Base-by-base conservation (phyloP, 2,888 invertebrate species). In the Acanthosepion esculentum region DNA sequence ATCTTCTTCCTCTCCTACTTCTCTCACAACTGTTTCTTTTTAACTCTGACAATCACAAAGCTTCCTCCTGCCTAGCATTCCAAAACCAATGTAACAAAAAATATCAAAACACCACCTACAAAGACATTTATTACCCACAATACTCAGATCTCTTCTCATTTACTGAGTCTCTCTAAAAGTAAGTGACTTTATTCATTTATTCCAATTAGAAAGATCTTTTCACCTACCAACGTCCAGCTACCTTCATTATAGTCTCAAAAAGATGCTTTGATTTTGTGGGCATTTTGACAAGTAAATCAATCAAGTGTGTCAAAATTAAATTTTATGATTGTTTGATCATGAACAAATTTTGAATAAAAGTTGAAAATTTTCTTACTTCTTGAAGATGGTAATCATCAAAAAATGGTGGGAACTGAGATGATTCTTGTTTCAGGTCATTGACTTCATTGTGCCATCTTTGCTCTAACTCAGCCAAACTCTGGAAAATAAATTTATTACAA, bases 391-490 rank as follows among this genome's bases (percentile, higher is more conserved):
- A 97, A 95, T 97, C 97, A 92, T 96, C 96, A 95, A 97, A 97
- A 95, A 97, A 97, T n/a, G 97, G 96, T 50, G 50, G 48, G 50
- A 92, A 92, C n/a, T 96, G 96, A 94, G 94, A 95, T 91, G 94
- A 94, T 53, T 95, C 95, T 48, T 94, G 95, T 92, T 95, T 95
- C n/a, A 96, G 95, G 48, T 97, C 97, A 53, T 96, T 95, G 53
- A 97, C 96, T 94, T 97, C 97, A 94, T 95, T 96, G 94, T 96
- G 95, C 97, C 97, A 97, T 94, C 97, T 96, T 95, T 97, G 97
- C 95, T 97, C 97, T 94, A 97, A 95, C 94, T 97, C 97, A 53
- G 97, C 97, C 94, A 97, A 95, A 29, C 96, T 96, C 97, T 97
- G 95, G 10, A 96, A 95, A 94, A 41, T 41, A 41, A 91, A 94